Conservation (phyloP, 2,888 invertebrate genomes). For the Ormyrus pomaceus region DNA sequence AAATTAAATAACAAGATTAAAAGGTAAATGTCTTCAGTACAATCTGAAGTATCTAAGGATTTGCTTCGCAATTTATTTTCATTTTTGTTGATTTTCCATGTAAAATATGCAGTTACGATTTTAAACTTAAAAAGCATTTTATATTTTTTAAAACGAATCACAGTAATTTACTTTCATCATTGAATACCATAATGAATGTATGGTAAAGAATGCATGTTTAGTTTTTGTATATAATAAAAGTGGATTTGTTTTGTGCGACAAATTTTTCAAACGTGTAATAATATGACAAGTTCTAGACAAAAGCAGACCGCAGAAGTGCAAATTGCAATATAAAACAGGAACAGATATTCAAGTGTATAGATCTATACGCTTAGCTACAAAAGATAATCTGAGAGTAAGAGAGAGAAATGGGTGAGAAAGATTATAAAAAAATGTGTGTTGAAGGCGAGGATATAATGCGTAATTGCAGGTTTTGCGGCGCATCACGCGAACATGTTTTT, state of each 20-base stretch:
- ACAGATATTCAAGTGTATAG: slow-evolving; percentile 52
- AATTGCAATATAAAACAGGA: slow-evolving; percentile 28
- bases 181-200: background rate
- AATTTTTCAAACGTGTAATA: slow-evolving; percentile 39
- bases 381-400: slow-evolving; percentile 52
- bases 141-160: slow-evolving; percentile 15
- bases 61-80: slow-evolving; percentile 42
- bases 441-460: slow-evolving; percentile 64
- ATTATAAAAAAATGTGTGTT: slow-evolving; percentile 61
- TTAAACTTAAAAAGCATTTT: background rate
- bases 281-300: slow-evolving; percentile 37
- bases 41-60: slow-evolving; percentile 37
- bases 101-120: slow-evolving; percentile 2
- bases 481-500: slow-evolving; percentile 70
- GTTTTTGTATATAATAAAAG: background rate
- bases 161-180: background rate
- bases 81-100: slow-evolving; percentile 18
- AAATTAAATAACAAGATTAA: slow-evolving; percentile 25
- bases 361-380: slow-evolving; percentile 57
- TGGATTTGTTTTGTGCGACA: slow-evolving; percentile 40
- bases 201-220: no score
- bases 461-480: slow-evolving; percentile 67
- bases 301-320: slow-evolving; percentile 40
- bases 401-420: slow-evolving; percentile 50
- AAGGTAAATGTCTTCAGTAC: slow-evolving; percentile 21